A percentile compares a stretch with the other conserved stretches of the same genome.
Evolutionary conservation across 2,888 invertebrate species (phyloP).

Genomic region (Andrena bucephala): DNA sequence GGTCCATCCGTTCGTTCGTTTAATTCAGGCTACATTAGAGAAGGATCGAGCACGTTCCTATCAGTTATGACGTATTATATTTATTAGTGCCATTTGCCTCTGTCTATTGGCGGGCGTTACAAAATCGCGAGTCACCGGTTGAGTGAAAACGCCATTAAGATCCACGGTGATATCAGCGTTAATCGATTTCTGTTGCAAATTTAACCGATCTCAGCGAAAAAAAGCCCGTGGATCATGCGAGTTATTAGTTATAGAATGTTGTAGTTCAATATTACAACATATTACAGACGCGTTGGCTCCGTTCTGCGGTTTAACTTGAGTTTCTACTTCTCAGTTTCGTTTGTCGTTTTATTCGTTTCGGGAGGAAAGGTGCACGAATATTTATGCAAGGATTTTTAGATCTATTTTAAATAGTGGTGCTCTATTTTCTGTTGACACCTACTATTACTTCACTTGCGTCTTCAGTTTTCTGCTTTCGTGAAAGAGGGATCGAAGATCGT

Average conservation of each 20-base stretch:
- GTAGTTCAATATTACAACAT: neutral
- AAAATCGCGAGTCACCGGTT: neutral
- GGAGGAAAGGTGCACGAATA: neutral
- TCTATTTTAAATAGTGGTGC: neutral
- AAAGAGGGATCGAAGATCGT: neutral
- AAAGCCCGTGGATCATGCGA: neutral
- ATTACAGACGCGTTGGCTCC: neutral
- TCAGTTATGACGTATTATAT: slow-evolving; percentile 6
- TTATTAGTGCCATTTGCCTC: neutral
- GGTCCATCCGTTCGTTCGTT: neutral
- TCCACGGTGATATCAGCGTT: neutral
- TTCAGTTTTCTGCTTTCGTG: neutral
- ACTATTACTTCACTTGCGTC: neutral
- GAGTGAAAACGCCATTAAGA: neutral
- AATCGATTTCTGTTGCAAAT: neutral
- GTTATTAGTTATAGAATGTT: neutral
- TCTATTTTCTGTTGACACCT: neutral
- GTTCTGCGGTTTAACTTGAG: neutral
- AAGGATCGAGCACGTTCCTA: neutral
- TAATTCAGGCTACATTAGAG: neutral
- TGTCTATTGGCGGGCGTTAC: neutral
- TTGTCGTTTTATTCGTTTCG: no score
- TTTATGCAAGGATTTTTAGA: neutral
- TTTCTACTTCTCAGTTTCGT: no score
- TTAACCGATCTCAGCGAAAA: neutral